These are phyloP conservation scores for Caprella mutica DNA, from an alignment of 2,888 invertebrate genomes.

Conservation along the genomic window DNA sequence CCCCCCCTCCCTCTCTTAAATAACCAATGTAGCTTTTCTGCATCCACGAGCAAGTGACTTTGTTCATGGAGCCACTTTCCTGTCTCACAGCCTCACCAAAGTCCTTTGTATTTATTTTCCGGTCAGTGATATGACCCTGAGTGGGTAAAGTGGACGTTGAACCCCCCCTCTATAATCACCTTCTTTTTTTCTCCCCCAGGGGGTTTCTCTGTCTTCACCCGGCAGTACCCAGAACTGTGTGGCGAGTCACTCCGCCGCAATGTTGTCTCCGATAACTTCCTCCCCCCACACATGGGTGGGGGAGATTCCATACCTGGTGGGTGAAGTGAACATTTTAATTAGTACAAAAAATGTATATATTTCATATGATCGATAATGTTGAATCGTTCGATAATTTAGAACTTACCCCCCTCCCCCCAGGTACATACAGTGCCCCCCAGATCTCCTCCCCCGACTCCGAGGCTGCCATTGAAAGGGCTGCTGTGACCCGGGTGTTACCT, in stretches of 20 bases:
- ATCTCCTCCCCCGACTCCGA: constrained; percentile 25
- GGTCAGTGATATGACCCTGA: too few species aligned
- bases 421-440: constrained; percentile 36
- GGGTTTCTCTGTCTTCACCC: constrained; percentile 28
- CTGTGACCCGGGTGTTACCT: constrained; percentile 64
- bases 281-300: constrained; percentile 35
- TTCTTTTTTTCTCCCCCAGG: constrained; percentile 15
- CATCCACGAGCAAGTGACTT: too few species aligned
- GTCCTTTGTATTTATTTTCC: too few species aligned
- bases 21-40: too few species aligned
- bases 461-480: constrained; percentile 52
- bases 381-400: too few species aligned
- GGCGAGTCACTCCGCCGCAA: constrained; percentile 50
- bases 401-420: constrained; percentile 37
- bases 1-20: too few species aligned
- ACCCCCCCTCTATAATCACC: not conserved
- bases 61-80: too few species aligned
- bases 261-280: constrained; percentile 25
- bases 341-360: too few species aligned
- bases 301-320: constrained; percentile 36
- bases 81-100: too few species aligned
- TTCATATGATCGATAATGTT: too few species aligned
- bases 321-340: too few species aligned
- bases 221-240: constrained; percentile 51
- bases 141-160: too few species aligned